phyloP scores from a whole-genome alignment of 1,140 invertebrate genomes.

The Platyura marginata region DNA sequence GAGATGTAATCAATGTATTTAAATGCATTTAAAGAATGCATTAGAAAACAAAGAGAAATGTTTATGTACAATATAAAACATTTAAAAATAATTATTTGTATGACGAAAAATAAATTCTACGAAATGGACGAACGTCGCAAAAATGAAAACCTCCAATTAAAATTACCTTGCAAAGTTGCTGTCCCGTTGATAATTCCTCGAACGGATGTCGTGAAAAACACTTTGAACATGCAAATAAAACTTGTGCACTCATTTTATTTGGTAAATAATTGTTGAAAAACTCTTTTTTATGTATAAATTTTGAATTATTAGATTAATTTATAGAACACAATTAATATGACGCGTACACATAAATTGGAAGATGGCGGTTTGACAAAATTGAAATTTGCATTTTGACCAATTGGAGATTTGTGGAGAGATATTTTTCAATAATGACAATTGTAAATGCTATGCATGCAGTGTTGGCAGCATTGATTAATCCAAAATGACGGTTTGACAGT shows the following conservation, averaged over 20 bases:
- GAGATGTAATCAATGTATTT: too few relatives aligned
- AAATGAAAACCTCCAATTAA: conserved; percentile 1
- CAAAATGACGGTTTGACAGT: background rate
- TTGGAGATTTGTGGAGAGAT: background rate
- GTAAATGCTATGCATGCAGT: background rate
- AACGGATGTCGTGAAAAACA: conserved; percentile 90
- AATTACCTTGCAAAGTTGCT: conserved; percentile 85
- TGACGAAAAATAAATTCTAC: too few relatives aligned
- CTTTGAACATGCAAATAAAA: conserved; percentile 82
- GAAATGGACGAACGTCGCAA: background rate
- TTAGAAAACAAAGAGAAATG: too few relatives aligned
- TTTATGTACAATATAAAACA: too few relatives aligned
- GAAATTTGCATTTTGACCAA: background rate
- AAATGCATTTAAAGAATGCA: too few relatives aligned
- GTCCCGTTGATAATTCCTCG: conserved; percentile 83
- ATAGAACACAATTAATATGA: too few relatives aligned
- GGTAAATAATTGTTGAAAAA: too few relatives aligned
- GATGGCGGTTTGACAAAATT: too few relatives aligned
- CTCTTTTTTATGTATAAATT: too few relatives aligned
- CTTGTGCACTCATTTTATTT: conserved; percentile 8
- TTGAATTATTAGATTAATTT: too few relatives aligned
- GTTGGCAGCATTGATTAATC: background rate
- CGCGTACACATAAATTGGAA: too few relatives aligned
- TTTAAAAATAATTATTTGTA: too few relatives aligned
- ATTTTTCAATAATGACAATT: background rate